A percentile compares a stretch with the other conserved stretches of the same genome.
Conservation (phyloP, 1,140 invertebrate species). For the Drosophila chauvacae region DNA sequence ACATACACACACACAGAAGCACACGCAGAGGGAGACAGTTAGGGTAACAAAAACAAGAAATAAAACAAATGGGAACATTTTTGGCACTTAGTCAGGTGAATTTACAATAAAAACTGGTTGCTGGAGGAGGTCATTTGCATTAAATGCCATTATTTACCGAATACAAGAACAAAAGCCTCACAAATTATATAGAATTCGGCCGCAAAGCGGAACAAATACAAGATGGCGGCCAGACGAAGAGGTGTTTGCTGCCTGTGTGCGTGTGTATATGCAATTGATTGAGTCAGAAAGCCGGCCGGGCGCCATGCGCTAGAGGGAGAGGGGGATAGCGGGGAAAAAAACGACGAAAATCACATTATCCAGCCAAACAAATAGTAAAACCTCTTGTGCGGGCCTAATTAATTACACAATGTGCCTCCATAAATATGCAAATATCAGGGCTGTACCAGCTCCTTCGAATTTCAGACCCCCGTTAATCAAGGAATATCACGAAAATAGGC, state of each 20-base stretch:
- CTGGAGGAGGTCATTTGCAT: constrained; percentile 1
- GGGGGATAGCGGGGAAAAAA: not conserved
- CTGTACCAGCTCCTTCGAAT: not conserved
- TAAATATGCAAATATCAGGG: constrained; percentile 8
- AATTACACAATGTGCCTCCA: not conserved
- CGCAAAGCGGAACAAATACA: constrained; percentile 37
- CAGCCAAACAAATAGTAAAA: constrained; percentile 11
- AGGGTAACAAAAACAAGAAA: constrained; percentile 1
- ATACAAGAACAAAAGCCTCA: constrained; percentile 28
- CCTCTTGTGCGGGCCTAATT: not conserved
- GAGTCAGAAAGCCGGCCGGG: constrained; percentile 64
- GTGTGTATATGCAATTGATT: constrained; percentile 32
- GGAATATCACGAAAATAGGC: not conserved
- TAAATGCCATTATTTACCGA: not conserved
- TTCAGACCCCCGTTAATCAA: constrained; percentile 5
- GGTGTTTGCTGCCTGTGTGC: constrained; percentile 2
- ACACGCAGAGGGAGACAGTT: not conserved
- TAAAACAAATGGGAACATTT: constrained; percentile 47
- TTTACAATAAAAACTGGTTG: constrained; percentile 55
- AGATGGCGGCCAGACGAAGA: constrained; percentile 51
- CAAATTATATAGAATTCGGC: constrained; percentile 31
- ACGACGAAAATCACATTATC: constrained; percentile 4
- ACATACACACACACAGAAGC: constrained; percentile 12
- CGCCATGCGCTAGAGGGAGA: constrained; percentile 15
- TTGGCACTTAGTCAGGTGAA: constrained; percentile 25